A percentile compares a stretch with the other conserved stretches of the same genome.
These are phyloP conservation scores for Larimichthys crocea DNA, from an alignment of 2,113 vertebrate genomes.

Conservation along the genomic window DNA sequence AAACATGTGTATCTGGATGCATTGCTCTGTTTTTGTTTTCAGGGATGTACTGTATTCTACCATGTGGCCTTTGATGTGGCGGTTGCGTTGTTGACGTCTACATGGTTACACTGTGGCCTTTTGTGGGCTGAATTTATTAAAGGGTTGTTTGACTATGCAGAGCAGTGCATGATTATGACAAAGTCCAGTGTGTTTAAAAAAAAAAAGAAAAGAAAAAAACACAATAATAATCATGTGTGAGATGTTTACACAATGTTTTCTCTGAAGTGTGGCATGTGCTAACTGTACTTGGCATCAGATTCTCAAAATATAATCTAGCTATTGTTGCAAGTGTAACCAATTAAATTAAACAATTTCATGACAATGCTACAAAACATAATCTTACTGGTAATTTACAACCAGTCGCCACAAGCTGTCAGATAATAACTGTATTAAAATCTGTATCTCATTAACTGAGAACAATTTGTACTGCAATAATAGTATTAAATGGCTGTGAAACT, in stretches of 20 bases:
- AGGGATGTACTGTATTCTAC: slow-evolving; percentile 41
- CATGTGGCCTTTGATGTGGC: slow-evolving; percentile 57
- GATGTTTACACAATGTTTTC: slow-evolving; percentile 31
- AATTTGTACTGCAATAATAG: too few relatives aligned
- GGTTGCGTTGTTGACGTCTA: slow-evolving; percentile 59
- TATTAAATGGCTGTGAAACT: too few relatives aligned
- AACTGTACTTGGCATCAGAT: slow-evolving; percentile 10
- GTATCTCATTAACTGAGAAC: neutral
- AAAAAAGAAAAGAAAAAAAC: neutral
- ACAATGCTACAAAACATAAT: neutral
- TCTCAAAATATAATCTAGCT: neutral
- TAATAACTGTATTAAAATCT: neutral
- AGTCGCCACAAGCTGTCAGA: neutral
- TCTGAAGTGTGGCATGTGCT: neutral
- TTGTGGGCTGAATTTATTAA: slow-evolving; percentile 63
- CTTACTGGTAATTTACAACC: neutral
- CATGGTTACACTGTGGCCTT: slow-evolving; percentile 52
- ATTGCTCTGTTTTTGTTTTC: slow-evolving; percentile 75
- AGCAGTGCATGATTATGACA: slow-evolving; percentile 45
- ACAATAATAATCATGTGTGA: slow-evolving; percentile 47
- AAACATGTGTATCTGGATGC: slow-evolving; percentile 72
- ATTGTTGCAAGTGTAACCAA: neutral
- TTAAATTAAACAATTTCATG: neutral
- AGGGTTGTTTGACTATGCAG: slow-evolving; percentile 61
- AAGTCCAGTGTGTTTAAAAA: slow-evolving; percentile 45